Percentiles rank a stretch among this genome's conserved stretches.
Evolutionary conservation across 2,888 invertebrate species (phyloP).

Genomic region (Torymus tubicola): DNA sequence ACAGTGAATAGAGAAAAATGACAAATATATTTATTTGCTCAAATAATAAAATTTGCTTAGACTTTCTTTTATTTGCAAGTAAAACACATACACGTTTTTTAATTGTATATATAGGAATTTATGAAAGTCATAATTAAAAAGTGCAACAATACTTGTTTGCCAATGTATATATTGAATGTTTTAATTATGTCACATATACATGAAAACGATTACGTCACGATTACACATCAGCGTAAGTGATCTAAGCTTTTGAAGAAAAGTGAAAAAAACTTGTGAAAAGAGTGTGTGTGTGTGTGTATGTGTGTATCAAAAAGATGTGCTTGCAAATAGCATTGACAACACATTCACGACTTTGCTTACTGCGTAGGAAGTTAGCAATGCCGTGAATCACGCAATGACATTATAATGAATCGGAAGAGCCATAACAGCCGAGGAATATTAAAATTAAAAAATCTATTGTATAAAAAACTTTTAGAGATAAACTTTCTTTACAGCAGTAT

Average conservation of each 20-base stretch:
- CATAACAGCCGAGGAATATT: conserved; percentile 55
- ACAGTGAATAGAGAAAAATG: conserved; percentile 45
- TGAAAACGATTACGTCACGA: conserved; percentile 43
- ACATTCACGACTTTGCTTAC: conserved; percentile 46
- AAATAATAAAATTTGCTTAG: background rate
- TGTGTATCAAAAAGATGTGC: conserved; percentile 38
- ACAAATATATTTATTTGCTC: conserved; percentile 15
- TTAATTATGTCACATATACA: background rate
- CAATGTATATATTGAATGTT: conserved; percentile 19
- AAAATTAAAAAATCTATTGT: conserved; percentile 42
- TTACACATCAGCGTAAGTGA: conserved; percentile 45
- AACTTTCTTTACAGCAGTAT: conserved; percentile 16
- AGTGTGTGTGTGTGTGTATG: conserved; percentile 18
- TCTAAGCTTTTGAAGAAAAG: conserved; percentile 51
- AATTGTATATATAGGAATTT: conserved; percentile 22
- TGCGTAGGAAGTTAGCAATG: conserved; percentile 46
- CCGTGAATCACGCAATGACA: conserved; percentile 54
- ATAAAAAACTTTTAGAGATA: conserved; percentile 30
- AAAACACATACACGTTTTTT: conserved; percentile 1
- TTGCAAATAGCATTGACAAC: conserved; percentile 38
- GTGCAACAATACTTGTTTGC: conserved; percentile 8
- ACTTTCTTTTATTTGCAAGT: background rate
- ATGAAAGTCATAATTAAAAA: conserved; percentile 33
- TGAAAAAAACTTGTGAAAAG: conserved; percentile 47
- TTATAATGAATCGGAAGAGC: conserved; percentile 55